Conservation (phyloP, 2,888 invertebrate genomes). For the Latrodectus hesperus region DNA sequence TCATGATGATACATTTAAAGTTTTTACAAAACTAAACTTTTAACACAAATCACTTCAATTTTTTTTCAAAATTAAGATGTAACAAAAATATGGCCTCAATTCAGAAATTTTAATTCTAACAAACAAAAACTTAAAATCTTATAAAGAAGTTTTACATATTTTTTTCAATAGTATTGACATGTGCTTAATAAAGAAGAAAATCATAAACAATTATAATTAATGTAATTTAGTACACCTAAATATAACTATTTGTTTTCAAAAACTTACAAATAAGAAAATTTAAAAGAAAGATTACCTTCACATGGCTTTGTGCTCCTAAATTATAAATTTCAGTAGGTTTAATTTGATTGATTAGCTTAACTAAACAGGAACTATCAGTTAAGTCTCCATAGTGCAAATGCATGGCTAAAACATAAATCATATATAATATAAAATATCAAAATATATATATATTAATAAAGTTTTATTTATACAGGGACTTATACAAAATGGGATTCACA, state of each 20-base stretch:
- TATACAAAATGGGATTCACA: neutral
- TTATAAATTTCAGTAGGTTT: constrained; percentile 97
- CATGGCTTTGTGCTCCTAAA: constrained; percentile 98
- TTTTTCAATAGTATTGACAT: neutral
- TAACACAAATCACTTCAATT: too few species aligned
- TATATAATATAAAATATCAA: neutral
- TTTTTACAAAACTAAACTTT: too few species aligned
- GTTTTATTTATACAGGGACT: neutral
- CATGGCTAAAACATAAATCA: constrained; percentile 78
- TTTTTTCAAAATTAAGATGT: too few species aligned
- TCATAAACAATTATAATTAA: neutral
- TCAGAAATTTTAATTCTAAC: too few species aligned
- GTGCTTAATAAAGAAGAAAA: neutral
- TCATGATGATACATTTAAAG: too few species aligned
- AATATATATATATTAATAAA: neutral
- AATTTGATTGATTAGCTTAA: constrained; percentile 86
- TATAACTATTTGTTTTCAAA: neutral
- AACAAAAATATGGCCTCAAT: too few species aligned
- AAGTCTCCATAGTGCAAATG: constrained; percentile 98
- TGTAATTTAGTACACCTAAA: neutral
- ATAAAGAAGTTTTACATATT: too few species aligned
- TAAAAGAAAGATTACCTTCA: constrained; percentile 82
- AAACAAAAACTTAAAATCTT: too few species aligned
- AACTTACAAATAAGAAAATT: too few species aligned
- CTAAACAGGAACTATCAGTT: constrained; percentile 96